phyloP scores from a whole-genome alignment of 2,797 vertebrate genomes.

The Sebastes trivittatus region DNA sequence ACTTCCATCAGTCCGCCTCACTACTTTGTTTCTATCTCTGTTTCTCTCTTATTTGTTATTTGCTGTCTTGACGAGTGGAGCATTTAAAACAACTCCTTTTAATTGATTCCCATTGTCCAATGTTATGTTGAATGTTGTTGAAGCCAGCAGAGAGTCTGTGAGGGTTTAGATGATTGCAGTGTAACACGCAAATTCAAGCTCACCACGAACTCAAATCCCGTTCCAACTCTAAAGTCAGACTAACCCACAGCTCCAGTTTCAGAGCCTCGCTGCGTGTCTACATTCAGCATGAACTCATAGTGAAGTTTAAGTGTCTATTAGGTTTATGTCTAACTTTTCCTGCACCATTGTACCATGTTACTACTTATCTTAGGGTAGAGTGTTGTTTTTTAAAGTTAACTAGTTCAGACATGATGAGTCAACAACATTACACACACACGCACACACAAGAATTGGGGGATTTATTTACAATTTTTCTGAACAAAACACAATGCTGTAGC shows the following conservation, averaged over 20 bases:
- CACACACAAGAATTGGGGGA: neutral
- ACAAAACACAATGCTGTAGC: neutral
- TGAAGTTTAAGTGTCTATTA: neutral
- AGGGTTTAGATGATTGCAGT: slow-evolving; percentile 63
- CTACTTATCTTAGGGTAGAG: neutral
- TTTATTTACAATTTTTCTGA: neutral
- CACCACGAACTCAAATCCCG: slow-evolving; percentile 40
- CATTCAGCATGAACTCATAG: slow-evolving; percentile 1
- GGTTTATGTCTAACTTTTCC: neutral
- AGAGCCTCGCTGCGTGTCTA: slow-evolving; percentile 6
- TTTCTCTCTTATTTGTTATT: slow-evolving; percentile 37
- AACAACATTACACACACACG: neutral
- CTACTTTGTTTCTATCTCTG: slow-evolving; percentile 2
- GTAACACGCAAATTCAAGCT: slow-evolving; percentile 61
- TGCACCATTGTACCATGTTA: neutral
- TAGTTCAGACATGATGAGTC: neutral
- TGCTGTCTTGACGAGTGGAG: slow-evolving; percentile 54
- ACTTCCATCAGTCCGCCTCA: slow-evolving; percentile 6
- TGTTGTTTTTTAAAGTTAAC: neutral
- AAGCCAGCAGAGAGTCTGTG: slow-evolving; percentile 44
- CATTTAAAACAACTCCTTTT: slow-evolving; percentile 49
- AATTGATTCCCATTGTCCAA: slow-evolving; percentile 61
- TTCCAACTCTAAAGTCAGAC: slow-evolving; percentile 43
- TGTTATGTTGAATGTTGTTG: slow-evolving; percentile 26
- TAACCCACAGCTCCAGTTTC: slow-evolving; percentile 25